phyloP scores from a whole-genome alignment of 2,113 vertebrate genomes.

The Brienomyrus longianalis region DNA sequence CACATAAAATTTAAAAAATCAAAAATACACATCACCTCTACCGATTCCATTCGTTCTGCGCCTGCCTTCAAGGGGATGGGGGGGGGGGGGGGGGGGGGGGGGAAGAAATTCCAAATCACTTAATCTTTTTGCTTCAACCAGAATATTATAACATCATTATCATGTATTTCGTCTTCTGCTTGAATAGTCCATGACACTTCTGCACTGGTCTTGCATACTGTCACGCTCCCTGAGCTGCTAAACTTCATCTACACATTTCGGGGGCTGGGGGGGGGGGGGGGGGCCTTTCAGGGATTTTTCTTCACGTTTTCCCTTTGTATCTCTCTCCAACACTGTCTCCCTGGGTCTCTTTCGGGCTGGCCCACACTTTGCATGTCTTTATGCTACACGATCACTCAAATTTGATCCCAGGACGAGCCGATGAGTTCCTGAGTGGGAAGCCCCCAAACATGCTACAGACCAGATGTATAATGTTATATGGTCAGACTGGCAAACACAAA shows the following conservation, averaged over 20 bases:
- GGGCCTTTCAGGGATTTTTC: conserved; percentile 1
- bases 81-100: too few species aligned
- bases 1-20: too few species aligned
- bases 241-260: neutral
- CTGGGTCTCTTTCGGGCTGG: conserved; percentile 14
- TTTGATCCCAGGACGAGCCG: conserved; percentile 79
- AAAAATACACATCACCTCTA: too few species aligned
- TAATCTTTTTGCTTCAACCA: neutral
- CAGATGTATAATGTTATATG: conserved; percentile 99
- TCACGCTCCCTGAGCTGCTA: neutral
- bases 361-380: conserved; percentile 77
- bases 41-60: too few species aligned
- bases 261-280: neutral
- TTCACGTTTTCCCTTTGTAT: conserved; percentile 16
- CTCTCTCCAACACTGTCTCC: neutral
- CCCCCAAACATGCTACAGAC: conserved; percentile 87
- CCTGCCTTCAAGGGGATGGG: too few species aligned
- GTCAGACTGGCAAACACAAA: conserved; percentile 99
- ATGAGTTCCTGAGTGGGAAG: conserved; percentile 79
- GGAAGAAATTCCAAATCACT: conserved; percentile 33
- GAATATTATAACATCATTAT: neutral
- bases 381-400: conserved; percentile 79
- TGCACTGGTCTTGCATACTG: too few species aligned
- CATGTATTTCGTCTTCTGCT: neutral
- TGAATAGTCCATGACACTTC: neutral